These are phyloP conservation scores for Tinamus guttatus DNA, from an alignment of 2,113 vertebrate species.

Conservation along the genomic window DNA sequence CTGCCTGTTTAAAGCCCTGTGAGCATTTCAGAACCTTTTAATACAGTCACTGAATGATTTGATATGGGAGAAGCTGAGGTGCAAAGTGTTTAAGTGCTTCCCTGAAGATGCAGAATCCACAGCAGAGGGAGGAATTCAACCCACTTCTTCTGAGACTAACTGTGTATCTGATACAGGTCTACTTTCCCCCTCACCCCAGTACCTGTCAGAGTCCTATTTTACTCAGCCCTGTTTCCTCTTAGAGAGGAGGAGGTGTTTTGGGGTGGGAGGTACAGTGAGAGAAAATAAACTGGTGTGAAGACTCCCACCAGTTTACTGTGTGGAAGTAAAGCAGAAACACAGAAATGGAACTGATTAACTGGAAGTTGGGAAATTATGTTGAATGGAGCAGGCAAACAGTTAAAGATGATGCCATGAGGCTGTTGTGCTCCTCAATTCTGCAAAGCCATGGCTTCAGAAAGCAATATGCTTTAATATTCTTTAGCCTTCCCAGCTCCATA, in stretches of 20 bases:
- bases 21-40: neutral
- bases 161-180: neutral
- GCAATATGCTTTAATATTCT: neutral
- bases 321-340: neutral
- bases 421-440: neutral
- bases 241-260: neutral
- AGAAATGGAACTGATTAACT: neutral
- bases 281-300: neutral
- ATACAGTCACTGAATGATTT: neutral
- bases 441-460: neutral
- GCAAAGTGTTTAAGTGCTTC: neutral
- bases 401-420: neutral
- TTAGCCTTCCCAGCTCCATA: neutral
- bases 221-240: neutral
- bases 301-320: neutral
- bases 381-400: neutral
- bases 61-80: neutral
- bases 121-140: neutral
- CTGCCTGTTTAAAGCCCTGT: neutral
- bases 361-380: neutral
- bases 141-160: neutral
- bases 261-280: neutral
- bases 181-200: neutral
- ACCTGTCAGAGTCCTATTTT: neutral
- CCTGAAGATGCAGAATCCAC: neutral